Evolutionary conservation across 2,113 vertebrate genomes (phyloP).

Genomic region (Muntiacus muntjak): DNA sequence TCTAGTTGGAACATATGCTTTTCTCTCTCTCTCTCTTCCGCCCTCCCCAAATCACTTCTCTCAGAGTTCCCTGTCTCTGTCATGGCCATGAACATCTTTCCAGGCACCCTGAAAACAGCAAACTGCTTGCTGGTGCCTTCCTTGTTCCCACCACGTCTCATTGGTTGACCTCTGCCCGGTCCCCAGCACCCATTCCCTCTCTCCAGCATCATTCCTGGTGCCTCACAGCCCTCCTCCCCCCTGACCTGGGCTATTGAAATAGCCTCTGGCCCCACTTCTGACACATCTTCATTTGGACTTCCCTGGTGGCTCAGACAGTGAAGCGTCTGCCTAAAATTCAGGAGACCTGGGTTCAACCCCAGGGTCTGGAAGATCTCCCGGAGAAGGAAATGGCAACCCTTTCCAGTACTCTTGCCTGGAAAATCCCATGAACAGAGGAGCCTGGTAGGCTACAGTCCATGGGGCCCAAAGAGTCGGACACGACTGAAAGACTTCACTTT

Average conservation of each 20-base stretch:
- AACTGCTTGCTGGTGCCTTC: not conserved
- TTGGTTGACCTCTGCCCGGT: not conserved
- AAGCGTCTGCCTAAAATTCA: not conserved
- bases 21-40: not conserved
- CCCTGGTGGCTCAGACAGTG: not conserved
- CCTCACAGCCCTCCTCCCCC: not conserved
- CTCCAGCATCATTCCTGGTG: not conserved
- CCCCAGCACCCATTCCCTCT: not conserved
- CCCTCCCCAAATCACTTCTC: not conserved
- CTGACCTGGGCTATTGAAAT: not conserved
- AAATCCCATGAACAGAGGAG: not conserved
- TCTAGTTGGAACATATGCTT: not conserved
- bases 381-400: not conserved
- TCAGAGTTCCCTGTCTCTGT: not conserved
- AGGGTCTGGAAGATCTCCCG: not conserved
- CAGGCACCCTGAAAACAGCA: not conserved
- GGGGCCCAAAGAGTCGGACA: not conserved
- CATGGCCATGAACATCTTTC: not conserved
- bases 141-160: not conserved
- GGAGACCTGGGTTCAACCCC: fast-evolving
- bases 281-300: not conserved
- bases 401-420: not conserved
- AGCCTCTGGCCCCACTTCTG: not conserved
- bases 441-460: not conserved
- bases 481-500: not conserved